Conservation (phyloP, 2,888 invertebrate genomes). For the Ochropacha duplaris region DNA sequence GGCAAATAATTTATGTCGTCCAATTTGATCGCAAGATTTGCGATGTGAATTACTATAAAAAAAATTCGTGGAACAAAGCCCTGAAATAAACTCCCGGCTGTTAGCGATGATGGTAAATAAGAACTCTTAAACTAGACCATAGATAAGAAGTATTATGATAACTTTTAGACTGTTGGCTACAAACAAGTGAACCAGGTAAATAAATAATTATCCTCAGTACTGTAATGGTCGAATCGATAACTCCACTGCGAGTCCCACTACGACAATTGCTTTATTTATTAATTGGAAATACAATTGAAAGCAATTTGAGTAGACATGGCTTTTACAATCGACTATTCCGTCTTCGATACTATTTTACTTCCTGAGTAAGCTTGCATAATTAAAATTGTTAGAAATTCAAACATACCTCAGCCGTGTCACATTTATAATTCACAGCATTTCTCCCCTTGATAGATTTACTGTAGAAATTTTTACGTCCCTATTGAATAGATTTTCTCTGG, state of each 20-base stretch:
- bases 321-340: background rate
- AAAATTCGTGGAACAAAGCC: no score
- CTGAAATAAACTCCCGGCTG: no score
- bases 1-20: no score
- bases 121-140: background rate
- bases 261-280: background rate
- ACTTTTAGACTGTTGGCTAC: background rate
- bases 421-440: background rate
- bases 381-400: background rate
- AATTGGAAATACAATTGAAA: background rate
- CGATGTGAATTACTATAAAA: no score
- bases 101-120: background rate
- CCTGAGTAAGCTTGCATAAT: background rate
- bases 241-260: background rate
- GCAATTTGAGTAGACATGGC: background rate
- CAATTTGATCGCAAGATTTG: no score
- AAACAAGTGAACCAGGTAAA: background rate
- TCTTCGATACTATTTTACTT: background rate
- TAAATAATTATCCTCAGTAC: background rate
- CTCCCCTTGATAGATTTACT: background rate
- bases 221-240: background rate
- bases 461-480: background rate
- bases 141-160: background rate
- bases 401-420: background rate
- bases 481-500: background rate